phyloP scores from a whole-genome alignment of 2,113 vertebrate genomes.

The Oenanthe oenanthe region DNA sequence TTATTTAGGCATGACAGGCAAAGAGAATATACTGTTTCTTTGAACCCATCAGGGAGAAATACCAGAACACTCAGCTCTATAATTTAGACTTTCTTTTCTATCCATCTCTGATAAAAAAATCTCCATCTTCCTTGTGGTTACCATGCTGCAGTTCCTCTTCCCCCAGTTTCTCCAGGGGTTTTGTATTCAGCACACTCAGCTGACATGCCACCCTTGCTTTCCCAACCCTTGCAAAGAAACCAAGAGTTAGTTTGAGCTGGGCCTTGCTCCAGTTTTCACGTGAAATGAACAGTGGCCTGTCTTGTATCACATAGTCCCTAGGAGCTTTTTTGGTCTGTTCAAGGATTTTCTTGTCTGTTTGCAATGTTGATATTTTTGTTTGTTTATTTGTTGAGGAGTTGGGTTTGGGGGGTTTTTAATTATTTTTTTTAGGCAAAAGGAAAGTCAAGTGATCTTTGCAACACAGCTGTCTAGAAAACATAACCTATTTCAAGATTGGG shows the following conservation, averaged over 20 bases:
- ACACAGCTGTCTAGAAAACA: not conserved
- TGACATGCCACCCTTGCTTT: not conserved
- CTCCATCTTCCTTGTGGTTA: not conserved
- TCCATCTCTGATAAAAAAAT: not conserved
- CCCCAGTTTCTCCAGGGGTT: fast-evolving
- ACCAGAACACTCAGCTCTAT: not conserved
- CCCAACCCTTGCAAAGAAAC: not conserved
- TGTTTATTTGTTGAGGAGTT: not conserved
- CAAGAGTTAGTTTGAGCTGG: not conserved
- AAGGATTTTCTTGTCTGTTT: not conserved
- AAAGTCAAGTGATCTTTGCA: not conserved
- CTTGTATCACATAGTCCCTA: not conserved
- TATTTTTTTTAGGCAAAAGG: not conserved
- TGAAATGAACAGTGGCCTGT: not conserved
- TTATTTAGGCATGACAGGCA: not conserved
- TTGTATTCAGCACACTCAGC: not conserved
- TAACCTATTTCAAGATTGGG: not conserved
- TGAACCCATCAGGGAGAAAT: not conserved
- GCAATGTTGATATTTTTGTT: not conserved
- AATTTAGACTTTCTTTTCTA: not conserved
- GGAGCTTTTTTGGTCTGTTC: not conserved
- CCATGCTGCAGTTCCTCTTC: not conserved
- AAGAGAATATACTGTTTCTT: not conserved
- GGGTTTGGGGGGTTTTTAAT: fast-evolving
- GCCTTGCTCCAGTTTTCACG: not conserved